phyloP scores from a whole-genome alignment of 2,797 vertebrate genomes.

The Chelmon rostratus region DNA sequence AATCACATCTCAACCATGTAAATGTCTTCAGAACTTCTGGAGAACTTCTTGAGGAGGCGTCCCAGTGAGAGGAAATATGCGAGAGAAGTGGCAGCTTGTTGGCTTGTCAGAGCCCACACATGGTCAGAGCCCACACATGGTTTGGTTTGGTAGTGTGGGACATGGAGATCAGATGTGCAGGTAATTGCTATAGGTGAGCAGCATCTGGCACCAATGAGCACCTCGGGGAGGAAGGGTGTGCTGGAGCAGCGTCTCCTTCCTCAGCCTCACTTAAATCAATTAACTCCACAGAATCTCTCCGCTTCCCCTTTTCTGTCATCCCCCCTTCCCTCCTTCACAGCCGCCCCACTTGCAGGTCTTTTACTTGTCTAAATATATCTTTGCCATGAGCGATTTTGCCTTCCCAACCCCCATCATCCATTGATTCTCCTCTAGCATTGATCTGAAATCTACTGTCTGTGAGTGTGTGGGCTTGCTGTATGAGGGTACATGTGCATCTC shows the following conservation, averaged over 20 bases:
- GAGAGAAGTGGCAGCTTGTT: slow-evolving; percentile 13
- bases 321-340: slow-evolving; percentile 12
- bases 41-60: background rate
- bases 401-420: slow-evolving; percentile 46
- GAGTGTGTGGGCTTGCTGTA: slow-evolving; percentile 39
- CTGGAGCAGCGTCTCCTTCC: slow-evolving; percentile 24
- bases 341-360: slow-evolving; percentile 42
- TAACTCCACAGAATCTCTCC: slow-evolving; percentile 28
- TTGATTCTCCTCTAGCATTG: slow-evolving; percentile 70
- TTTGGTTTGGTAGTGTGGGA: slow-evolving; percentile 29
- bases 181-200: slow-evolving; percentile 59
- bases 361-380: slow-evolving; percentile 73
- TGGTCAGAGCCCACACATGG: slow-evolving; percentile 19
- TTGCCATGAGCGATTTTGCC: slow-evolving; percentile 50
- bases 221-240: slow-evolving; percentile 15
- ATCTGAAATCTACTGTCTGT: slow-evolving; percentile 58
- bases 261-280: slow-evolving; percentile 61
- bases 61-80: background rate
- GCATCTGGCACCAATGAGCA: slow-evolving; percentile 58
- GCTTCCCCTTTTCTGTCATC: slow-evolving; percentile 1
- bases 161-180: slow-evolving; percentile 40
- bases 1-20: background rate
- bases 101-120: slow-evolving; percentile 7
- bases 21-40: background rate
- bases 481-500: background rate